These are phyloP conservation scores for Halictus quadricinctus DNA, from an alignment of 2,888 invertebrate genomes.

Conservation along the genomic window DNA sequence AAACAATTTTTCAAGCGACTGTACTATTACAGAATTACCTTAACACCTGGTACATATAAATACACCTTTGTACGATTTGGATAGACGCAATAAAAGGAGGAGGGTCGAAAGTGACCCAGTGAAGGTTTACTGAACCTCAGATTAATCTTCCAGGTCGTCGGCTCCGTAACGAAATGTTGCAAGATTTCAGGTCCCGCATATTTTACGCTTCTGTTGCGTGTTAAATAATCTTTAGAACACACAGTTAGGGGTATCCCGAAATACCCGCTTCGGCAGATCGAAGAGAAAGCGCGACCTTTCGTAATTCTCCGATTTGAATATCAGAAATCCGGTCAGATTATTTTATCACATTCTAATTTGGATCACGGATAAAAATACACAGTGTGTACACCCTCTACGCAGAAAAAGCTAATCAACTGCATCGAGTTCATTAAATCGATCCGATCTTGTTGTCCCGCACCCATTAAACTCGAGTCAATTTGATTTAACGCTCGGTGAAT, in stretches of 20 bases:
- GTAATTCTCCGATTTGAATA: not conserved
- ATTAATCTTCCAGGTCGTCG: not conserved
- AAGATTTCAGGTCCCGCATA: slow-evolving; percentile 18
- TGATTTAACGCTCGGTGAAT: slow-evolving; percentile 52
- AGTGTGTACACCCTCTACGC: slow-evolving; percentile 43
- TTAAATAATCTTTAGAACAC: not conserved
- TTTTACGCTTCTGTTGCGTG: not conserved
- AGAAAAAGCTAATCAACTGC: slow-evolving; percentile 64
- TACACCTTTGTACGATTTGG: not conserved
- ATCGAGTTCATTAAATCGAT: slow-evolving; percentile 69
- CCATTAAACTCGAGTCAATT: slow-evolving; percentile 63
- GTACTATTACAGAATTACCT: not conserved
- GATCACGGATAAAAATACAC: slow-evolving; percentile 63
- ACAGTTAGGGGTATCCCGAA: not conserved
- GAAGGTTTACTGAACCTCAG: not conserved
- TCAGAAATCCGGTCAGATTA: slow-evolving; percentile 14
- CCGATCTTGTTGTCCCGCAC: slow-evolving; percentile 59
- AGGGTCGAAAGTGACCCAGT: not conserved
- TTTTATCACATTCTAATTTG: slow-evolving; percentile 29
- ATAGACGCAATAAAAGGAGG: not conserved
- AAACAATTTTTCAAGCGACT: not conserved
- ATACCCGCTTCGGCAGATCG: not conserved
- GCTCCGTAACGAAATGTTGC: not conserved
- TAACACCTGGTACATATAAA: not conserved
- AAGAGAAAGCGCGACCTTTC: not conserved